phyloP scores from a whole-genome alignment of 2,113 vertebrate species.

The Heterotilapia buettikoferi region DNA sequence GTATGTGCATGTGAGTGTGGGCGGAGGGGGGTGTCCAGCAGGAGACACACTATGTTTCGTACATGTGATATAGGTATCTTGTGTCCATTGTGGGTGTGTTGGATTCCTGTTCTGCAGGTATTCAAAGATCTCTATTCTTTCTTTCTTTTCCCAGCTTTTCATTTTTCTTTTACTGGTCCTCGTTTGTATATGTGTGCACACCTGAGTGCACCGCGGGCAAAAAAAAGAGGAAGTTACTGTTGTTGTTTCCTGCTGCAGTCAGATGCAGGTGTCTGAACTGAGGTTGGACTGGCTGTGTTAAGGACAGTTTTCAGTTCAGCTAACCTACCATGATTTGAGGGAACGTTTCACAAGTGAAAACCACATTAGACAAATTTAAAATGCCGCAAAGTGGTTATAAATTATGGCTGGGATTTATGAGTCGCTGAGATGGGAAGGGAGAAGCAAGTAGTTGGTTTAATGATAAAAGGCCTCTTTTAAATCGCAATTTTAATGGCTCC shows the following conservation, averaged over 20 bases:
- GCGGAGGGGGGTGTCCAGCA: background rate
- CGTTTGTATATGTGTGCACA: background rate
- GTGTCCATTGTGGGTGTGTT: conserved; percentile 1
- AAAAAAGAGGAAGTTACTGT: conserved; percentile 6
- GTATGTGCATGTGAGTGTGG: background rate
- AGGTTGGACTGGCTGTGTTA: background rate
- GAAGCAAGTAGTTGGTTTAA: background rate
- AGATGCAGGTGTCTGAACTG: background rate
- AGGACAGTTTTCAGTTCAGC: background rate
- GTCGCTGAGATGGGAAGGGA: background rate
- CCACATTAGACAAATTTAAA: background rate
- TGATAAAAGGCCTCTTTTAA: background rate
- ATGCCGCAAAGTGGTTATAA: background rate
- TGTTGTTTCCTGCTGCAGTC: background rate
- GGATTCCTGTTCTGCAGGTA: conserved; percentile 26
- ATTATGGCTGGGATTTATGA: background rate
- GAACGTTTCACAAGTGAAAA: background rate
- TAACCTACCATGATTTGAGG: background rate
- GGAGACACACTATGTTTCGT: background rate
- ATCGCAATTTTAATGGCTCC: background rate
- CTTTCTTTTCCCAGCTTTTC: background rate
- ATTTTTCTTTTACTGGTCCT: background rate
- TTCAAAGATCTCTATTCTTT: background rate
- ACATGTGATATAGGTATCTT: background rate
- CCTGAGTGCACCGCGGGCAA: background rate